Conservation (phyloP, 2,888 invertebrate genomes). For the Drosophila hawaiiensis region DNA sequence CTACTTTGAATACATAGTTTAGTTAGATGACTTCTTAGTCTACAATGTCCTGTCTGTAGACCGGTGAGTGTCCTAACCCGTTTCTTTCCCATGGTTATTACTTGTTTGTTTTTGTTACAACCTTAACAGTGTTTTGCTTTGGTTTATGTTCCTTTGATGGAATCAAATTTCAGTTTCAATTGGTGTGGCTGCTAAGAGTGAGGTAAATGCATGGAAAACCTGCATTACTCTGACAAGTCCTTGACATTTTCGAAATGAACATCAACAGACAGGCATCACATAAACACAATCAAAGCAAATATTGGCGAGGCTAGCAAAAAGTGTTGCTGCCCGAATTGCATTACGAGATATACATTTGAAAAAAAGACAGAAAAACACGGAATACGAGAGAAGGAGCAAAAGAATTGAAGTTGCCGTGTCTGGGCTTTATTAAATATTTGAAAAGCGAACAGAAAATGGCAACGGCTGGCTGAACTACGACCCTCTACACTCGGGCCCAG, state of each 20-base stretch:
- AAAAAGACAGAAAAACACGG: neutral
- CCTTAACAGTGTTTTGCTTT: neutral
- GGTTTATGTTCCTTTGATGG: slow-evolving; percentile 44
- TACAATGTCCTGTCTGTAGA: no score
- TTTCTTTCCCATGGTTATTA: no score
- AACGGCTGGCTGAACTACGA: slow-evolving; percentile 52
- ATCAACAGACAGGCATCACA: slow-evolving; percentile 36
- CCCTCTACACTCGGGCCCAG: neutral
- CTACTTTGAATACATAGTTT: no score
- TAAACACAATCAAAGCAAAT: slow-evolving; percentile 1
- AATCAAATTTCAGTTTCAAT: slow-evolving; percentile 49
- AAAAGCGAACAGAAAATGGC: slow-evolving; percentile 56
- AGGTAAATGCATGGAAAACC: slow-evolving; percentile 70
- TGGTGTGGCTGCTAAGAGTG: slow-evolving; percentile 32
- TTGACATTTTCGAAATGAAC: slow-evolving; percentile 75
- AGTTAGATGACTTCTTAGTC: no score
- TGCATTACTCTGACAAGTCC: slow-evolving; percentile 70
- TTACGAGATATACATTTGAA: slow-evolving; percentile 41
- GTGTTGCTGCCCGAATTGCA: slow-evolving; percentile 53
- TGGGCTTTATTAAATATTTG: slow-evolving; percentile 75
- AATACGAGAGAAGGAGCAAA: slow-evolving; percentile 16
- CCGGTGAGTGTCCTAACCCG: no score
- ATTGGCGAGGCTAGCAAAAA: slow-evolving; percentile 58
- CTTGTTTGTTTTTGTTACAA: neutral
- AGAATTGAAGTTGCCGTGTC: slow-evolving; percentile 63